These are phyloP conservation scores for Ectemnius lituratus DNA, from an alignment of 2,888 invertebrate species.

Conservation along the genomic window DNA sequence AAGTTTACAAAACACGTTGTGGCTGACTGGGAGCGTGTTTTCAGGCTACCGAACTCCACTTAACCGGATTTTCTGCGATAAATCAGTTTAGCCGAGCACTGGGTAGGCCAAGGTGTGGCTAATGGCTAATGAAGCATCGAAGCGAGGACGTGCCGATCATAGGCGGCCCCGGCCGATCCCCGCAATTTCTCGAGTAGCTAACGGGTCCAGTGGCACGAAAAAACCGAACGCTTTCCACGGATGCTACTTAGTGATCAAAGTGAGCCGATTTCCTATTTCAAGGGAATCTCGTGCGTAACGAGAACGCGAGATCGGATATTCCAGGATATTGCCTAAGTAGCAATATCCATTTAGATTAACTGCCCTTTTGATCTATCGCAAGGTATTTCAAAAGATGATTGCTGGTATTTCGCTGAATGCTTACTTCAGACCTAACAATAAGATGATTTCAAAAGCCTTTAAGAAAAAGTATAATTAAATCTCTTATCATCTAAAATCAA, in stretches of 20 bases:
- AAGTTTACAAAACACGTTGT: too few species aligned
- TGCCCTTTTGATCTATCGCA: slow-evolving; percentile 14
- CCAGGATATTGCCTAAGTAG: slow-evolving; percentile 22
- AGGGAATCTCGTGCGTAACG: neutral
- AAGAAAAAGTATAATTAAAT: too few species aligned
- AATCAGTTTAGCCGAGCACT: slow-evolving; percentile 39
- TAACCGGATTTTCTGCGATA: slow-evolving; percentile 51
- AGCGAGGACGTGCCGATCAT: slow-evolving; percentile 43
- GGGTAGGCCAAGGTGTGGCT: slow-evolving; percentile 37
- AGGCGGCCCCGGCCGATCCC: slow-evolving; percentile 34
- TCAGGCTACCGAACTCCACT: slow-evolving; percentile 7
- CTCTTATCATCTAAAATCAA: too few species aligned
- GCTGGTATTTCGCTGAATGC: too few species aligned
- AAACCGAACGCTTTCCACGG: neutral
- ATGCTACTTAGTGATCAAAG: slow-evolving; percentile 16
- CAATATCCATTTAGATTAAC: slow-evolving; percentile 27
- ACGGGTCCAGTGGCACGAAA: neutral
- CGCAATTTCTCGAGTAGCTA: slow-evolving; percentile 23
- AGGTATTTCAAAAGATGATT: too few species aligned
- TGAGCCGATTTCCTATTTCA: neutral
- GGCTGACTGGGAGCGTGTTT: slow-evolving; percentile 31
- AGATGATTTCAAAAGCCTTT: too few species aligned
- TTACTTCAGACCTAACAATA: too few species aligned
- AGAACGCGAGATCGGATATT: slow-evolving; percentile 17
- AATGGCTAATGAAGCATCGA: slow-evolving; percentile 51